A percentile compares a stretch with the other conserved stretches of the same genome.
phyloP scores from a whole-genome alignment of 2,113 vertebrate genomes.

The Hippocampus zosterae region DNA sequence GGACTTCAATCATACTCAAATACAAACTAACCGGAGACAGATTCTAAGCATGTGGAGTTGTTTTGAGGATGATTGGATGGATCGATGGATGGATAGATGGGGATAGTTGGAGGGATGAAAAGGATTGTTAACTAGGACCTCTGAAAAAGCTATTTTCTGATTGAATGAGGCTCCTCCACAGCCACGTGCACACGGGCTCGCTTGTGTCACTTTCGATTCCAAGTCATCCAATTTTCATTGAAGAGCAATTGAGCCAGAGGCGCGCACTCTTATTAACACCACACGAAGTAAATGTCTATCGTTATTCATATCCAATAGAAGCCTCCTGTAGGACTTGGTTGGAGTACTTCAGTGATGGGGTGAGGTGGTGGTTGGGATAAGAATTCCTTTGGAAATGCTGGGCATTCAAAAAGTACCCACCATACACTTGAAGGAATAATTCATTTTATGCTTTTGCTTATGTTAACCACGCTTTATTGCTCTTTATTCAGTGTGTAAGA shows the following conservation, averaged over 20 bases:
- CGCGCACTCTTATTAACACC: slow-evolving; percentile 65
- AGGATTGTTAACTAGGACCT: not conserved
- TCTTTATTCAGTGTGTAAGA: too few relatives aligned
- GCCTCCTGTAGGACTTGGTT: slow-evolving; percentile 44
- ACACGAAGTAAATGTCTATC: slow-evolving; percentile 46
- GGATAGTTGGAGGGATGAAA: too few relatives aligned
- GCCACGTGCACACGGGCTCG: slow-evolving; percentile 63
- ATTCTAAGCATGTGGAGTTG: not conserved
- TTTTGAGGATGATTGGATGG: not conserved
- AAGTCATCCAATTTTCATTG: slow-evolving; percentile 41
- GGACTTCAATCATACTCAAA: not conserved
- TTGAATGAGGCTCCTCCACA: slow-evolving; percentile 43
- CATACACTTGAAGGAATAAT: too few relatives aligned
- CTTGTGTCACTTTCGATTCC: slow-evolving; percentile 65
- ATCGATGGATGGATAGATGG: not conserved
- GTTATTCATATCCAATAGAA: slow-evolving; percentile 45
- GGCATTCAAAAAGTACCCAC: slow-evolving; percentile 4
- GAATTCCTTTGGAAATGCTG: not conserved
- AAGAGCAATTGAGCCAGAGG: slow-evolving; percentile 64
- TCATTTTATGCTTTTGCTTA: too few relatives aligned
- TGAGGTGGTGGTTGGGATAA: not conserved
- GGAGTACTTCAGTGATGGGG: slow-evolving; percentile 13
- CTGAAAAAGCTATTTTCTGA: slow-evolving; percentile 49
- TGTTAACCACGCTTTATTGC: too few relatives aligned
- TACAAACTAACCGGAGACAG: not conserved